Evolutionary conservation across 2,888 invertebrate genomes (phyloP), one percentile per base, ranked within the genome.

Genomic region (Dicyrtoma fusca): DNA sequence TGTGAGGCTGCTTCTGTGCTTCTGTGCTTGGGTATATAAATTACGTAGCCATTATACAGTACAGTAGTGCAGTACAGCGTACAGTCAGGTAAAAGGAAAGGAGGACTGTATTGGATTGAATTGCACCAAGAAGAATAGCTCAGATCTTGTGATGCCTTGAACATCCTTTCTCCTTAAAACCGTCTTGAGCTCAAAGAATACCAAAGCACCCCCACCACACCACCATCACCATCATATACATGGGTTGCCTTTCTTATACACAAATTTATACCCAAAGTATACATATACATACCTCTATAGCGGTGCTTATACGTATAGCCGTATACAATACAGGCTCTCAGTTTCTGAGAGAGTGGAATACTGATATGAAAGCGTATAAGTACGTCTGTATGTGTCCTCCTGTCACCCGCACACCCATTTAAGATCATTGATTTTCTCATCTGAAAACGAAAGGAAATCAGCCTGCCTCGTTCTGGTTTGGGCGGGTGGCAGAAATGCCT

Each of bases 391-490:
- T 59, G 34, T 26, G 59, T 59, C 59, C 53, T 72, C 74, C 76
- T 76, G 76, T 76, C 76, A 76, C 74, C 74, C 74, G 62, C 76
- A 76, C 73, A 62, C 71, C 73, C 71, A 74, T 74, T 76, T 71
- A 73, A 70, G 63, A 74, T 69, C 74, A 75, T 75, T 70, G 74
- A 74, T 74, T 75, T 75, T 72, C 65, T 21, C 66, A 70, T 49
- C 25, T 70, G 62, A 61, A 51, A 69, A 21, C 42, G 45, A 66
- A 66, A 66, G 66, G 66, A 68, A 68, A 68, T 68, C 42, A 51
- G 53, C 66, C 57, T 34, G 45, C n/a, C 34, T 21, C 45, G 49
- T 17, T 23, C 25, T 23, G 34, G 34, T 34, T 34, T 34, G 34
- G 34, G 34, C 34, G 34, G 34, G 34, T 34, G 34, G 34, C n/a